Evolutionary conservation across 1,140 invertebrate genomes (phyloP).

Genomic region (Colletes latitarsis): DNA sequence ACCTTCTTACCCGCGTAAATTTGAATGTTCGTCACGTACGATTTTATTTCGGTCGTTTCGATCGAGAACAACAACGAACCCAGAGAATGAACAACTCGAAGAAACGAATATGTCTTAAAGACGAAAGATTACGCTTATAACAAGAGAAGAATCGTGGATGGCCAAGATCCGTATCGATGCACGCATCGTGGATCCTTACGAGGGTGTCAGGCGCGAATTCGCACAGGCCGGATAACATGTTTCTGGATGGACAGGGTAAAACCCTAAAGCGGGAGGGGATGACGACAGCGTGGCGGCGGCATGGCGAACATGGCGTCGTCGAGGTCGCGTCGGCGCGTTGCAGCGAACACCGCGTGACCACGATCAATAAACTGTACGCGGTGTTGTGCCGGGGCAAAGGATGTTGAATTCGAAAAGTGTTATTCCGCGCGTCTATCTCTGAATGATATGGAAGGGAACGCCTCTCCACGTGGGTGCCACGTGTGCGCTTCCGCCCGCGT

Average conservation of each 20-base stretch:
- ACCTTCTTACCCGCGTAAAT: conserved; percentile 25
- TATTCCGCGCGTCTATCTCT: conserved; percentile 81
- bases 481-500: conserved; percentile 74
- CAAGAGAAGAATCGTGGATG: too few relatives aligned
- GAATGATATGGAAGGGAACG: conserved; percentile 82
- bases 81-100: too few relatives aligned
- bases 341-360: conserved; percentile 75
- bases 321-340: conserved; percentile 77
- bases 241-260: conserved; percentile 8
- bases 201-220: conserved; percentile 26
- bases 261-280: not conserved
- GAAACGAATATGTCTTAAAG: too few relatives aligned
- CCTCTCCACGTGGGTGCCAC: conserved; percentile 81
- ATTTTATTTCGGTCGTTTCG: too few relatives aligned
- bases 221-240: conserved; percentile 19
- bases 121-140: too few relatives aligned
- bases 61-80: too few relatives aligned
- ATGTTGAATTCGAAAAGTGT: conserved; percentile 82
- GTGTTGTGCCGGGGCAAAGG: conserved; percentile 71
- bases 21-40: not conserved
- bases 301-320: conserved; percentile 75
- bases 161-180: not conserved
- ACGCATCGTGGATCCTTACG: not conserved
- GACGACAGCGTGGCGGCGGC: conserved; percentile 70
- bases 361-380: conserved; percentile 77